phyloP scores from a whole-genome alignment of 2,888 invertebrate species.

The Drosophila testacea region DNA sequence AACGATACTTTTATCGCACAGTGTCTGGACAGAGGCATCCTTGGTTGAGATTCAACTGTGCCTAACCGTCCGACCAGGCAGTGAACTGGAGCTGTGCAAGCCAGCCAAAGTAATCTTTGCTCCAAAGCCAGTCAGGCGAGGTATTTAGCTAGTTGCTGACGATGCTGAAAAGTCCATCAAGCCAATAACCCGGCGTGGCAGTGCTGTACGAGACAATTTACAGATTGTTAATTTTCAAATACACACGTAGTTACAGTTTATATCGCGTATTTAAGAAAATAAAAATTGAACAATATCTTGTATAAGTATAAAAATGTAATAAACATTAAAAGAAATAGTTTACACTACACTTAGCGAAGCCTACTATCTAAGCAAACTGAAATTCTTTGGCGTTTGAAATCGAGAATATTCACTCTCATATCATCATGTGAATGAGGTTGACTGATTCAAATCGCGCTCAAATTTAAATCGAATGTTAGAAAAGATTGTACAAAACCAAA shows the following conservation, averaged over 20 bases:
- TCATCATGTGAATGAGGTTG: no score
- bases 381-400: no score
- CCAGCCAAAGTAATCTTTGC: slow-evolving; percentile 94
- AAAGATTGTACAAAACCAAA: no score
- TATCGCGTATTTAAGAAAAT: not conserved
- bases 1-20: slow-evolving; percentile 92
- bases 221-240: slow-evolving; percentile 23
- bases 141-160: slow-evolving; percentile 86
- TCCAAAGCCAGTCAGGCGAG: slow-evolving; percentile 94
- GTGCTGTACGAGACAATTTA: slow-evolving; percentile 16
- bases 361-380: no score
- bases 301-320: no score
- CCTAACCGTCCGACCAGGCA: slow-evolving; percentile 86
- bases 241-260: slow-evolving; percentile 1
- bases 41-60: slow-evolving; percentile 94
- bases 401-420: no score
- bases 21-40: slow-evolving; percentile 96
- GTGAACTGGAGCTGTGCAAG: slow-evolving; percentile 92
- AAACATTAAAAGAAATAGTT: no score
- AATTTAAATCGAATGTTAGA: no score
- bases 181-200: not conserved
- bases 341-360: no score
- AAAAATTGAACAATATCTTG: no score
- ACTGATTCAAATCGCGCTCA: no score
- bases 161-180: not conserved